phyloP scores from a whole-genome alignment of 2,888 invertebrate species.

The Chymomyza caudatula region DNA sequence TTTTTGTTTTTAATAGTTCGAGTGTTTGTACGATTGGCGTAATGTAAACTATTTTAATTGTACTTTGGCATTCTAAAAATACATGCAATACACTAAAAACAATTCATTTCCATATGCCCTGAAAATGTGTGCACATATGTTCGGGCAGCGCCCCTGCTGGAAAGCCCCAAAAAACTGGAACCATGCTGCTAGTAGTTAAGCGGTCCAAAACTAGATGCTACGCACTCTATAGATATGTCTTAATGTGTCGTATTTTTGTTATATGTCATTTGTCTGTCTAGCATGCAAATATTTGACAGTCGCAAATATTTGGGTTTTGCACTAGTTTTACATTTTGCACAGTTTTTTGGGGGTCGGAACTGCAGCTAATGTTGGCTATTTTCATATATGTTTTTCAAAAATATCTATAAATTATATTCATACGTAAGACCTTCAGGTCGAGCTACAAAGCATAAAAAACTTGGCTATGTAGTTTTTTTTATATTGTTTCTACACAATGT shows the following conservation, averaged over 20 bases:
- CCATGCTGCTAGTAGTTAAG: too few species aligned
- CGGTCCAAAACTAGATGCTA: too few species aligned
- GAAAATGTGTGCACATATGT: constrained; percentile 37
- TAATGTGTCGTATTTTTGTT: not conserved
- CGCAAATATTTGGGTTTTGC: not conserved
- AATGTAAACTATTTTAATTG: constrained; percentile 69
- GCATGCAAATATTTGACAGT: not conserved
- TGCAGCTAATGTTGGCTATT: not conserved
- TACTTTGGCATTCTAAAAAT: constrained; percentile 39
- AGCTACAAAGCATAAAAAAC: not conserved
- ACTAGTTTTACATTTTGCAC: not conserved
- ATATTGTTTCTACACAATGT: not conserved
- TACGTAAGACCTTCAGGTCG: constrained; percentile 5
- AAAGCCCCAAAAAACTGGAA: too few species aligned
- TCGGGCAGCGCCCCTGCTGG: not conserved
- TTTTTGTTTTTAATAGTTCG: constrained; percentile 31
- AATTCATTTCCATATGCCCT: constrained; percentile 25
- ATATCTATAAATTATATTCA: not conserved
- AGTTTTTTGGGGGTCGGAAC: not conserved
- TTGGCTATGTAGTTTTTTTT: not conserved
- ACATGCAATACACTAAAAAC: constrained; percentile 18
- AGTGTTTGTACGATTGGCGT: constrained; percentile 4
- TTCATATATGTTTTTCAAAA: not conserved
- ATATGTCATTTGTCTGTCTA: not conserved
- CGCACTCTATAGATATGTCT: too few species aligned